These are phyloP conservation scores for Eristalinus sepulchralis DNA, from an alignment of 2,888 invertebrate species.

Conservation along the genomic window DNA sequence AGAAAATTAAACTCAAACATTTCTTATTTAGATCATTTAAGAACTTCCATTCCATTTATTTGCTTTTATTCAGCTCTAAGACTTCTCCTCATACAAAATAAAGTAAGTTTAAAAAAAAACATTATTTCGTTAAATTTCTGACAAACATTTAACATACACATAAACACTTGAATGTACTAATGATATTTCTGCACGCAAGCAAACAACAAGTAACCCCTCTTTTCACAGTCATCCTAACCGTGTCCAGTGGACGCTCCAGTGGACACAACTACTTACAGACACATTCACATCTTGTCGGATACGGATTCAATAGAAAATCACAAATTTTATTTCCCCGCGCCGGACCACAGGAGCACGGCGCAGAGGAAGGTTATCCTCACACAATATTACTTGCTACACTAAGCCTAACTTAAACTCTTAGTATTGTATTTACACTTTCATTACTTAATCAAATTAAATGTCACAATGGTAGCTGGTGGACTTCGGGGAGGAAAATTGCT, in stretches of 20 bases:
- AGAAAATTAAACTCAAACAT: neutral
- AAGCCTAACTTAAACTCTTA: conserved; percentile 16
- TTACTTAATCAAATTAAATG: neutral
- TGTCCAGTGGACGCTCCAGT: neutral
- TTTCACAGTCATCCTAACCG: neutral
- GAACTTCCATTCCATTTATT: conserved; percentile 17
- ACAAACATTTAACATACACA: conserved; percentile 5
- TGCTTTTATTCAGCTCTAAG: neutral
- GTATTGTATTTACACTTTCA: conserved; percentile 35
- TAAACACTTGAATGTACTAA: neutral
- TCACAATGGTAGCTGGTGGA: neutral
- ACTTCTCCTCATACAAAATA: conserved; percentile 22
- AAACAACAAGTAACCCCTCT: neutral
- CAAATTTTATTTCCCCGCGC: conserved; percentile 1
- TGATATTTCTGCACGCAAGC: neutral
- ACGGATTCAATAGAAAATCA: conserved; percentile 38
- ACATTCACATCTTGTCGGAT: neutral
- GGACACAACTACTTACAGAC: neutral
- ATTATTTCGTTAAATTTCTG: neutral
- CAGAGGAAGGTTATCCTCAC: neutral
- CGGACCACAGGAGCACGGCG: neutral
- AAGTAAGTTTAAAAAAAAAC: conserved; percentile 6
- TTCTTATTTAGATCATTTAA: neutral
- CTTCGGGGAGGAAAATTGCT: neutral
- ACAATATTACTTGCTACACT: conserved; percentile 1